Evolutionary conservation across 1,140 invertebrate genomes (phyloP).

Genomic region (Solenopsis fugax): DNA sequence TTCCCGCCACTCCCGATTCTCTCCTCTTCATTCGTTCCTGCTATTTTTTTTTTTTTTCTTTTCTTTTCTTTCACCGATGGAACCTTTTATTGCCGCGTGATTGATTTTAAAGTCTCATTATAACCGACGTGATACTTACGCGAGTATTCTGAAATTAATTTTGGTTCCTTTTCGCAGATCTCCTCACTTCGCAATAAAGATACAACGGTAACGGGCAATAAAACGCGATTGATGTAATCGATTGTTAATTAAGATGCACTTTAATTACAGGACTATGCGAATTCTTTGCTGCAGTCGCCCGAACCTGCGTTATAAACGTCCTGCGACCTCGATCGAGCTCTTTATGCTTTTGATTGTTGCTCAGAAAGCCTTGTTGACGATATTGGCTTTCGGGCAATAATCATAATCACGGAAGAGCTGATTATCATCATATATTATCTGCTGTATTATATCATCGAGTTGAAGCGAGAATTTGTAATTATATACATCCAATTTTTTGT

Average conservation of each 20-base stretch:
- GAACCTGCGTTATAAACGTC: not conserved
- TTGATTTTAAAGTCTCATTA: slow-evolving; percentile 41
- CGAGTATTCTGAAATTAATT: slow-evolving; percentile 35
- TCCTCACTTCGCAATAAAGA: not conserved
- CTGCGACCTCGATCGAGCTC: slow-evolving; percentile 72
- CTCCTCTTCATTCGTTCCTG: slow-evolving; percentile 13
- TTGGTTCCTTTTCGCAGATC: not conserved
- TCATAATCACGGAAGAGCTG: slow-evolving; percentile 86
- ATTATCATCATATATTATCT: slow-evolving; percentile 59
- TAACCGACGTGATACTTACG: not conserved
- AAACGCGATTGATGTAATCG: not conserved
- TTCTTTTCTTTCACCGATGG: not conserved
- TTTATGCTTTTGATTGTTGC: slow-evolving; percentile 88
- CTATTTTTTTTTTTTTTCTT: not conserved
- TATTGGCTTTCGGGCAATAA: slow-evolving; percentile 87
- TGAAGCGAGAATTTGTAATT: not conserved
- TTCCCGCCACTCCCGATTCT: slow-evolving; percentile 56
- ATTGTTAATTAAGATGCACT: slow-evolving; percentile 8
- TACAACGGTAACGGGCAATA: not conserved
- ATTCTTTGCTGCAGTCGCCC: not conserved
- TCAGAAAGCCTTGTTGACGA: slow-evolving; percentile 85
- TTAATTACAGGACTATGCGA: slow-evolving; percentile 27
- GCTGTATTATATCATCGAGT: not conserved
- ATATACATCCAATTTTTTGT: not conserved
- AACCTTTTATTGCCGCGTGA: slow-evolving; percentile 36